Evolutionary conservation across 1,140 invertebrate genomes (phyloP), one percentile per base, ranked within the genome.

Genomic region (Pseudomyrmex sp.): DNA sequence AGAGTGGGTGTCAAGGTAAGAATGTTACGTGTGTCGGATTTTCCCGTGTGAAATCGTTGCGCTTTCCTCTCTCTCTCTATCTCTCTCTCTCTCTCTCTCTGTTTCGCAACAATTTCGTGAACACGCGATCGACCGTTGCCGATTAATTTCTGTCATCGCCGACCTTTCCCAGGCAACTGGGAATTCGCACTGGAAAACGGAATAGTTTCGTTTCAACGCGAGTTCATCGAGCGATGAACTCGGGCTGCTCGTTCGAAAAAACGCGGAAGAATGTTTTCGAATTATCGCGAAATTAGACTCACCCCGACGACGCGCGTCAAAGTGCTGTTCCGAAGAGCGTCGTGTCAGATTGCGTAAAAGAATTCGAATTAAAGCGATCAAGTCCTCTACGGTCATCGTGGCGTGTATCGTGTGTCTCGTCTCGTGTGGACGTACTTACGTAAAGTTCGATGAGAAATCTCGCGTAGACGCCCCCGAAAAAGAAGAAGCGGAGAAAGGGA

Each of bases 301-400:
- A n/a, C 8, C 56, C 20, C 8, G 20, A 10, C 15, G 44, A 44
- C 26, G 4, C 20, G 48, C 50, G 54, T 56, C 35, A 9, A 35
- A 26, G 48, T 63, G 18, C 18, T 18, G 10, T 54, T 20, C 23
- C 35, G 65, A 50, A 10, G 61, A 35, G 18, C 70, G 65, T 68
- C 70, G 65, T 73, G 61, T 88, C 74, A 73, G 72, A 85, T 85
- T 85, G 44, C 50, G 46, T n/a, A 58, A 72, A 87, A 82, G 69
- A 88, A 85, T 87, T 82, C 76, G 85, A 88, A 74, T 76, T 85
- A 82, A 77, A 87, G 13, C 82, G 62, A 65, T 56, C 46, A 52
- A 84, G 66, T 59, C 48, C 48, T 7, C 35, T 35, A 35, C 68
- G 79, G 46, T 62, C 58, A 63, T 12, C 46, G 23, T 12, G 44